Conservation (phyloP, 2,888 invertebrate species). For the Hofmannophila pseudospretella region DNA sequence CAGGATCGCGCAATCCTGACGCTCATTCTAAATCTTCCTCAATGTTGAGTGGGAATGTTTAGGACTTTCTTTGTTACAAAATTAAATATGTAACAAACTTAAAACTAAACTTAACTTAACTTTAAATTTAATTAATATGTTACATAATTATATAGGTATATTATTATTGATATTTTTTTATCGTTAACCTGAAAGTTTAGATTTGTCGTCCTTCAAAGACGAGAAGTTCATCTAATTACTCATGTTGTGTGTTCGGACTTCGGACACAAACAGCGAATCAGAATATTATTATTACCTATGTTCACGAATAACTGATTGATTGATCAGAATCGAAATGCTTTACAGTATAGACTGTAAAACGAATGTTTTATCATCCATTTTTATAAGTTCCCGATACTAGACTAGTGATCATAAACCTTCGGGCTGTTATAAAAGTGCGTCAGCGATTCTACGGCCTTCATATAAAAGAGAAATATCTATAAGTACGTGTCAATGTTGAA, state of each 20-base stretch:
- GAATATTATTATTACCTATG: no score
- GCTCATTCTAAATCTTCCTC: no score
- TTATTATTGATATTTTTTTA: no score
- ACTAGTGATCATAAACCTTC: slow-evolving; percentile 45
- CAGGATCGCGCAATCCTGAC: no score
- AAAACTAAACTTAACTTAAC: no score
- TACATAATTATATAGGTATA: no score
- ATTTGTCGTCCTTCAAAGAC: neutral
- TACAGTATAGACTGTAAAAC: slow-evolving; percentile 33
- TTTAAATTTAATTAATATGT: no score
- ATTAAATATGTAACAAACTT: no score
- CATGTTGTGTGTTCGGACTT: no score
- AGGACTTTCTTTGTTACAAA: no score
- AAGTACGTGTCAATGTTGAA: slow-evolving; percentile 21
- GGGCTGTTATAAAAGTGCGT: slow-evolving; percentile 50
- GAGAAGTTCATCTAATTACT: neutral
- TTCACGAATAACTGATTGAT: no score
- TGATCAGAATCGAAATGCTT: slow-evolving; percentile 15
- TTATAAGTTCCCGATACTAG: slow-evolving; percentile 52
- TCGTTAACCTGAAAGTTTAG: neutral
- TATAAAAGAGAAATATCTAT: slow-evolving; percentile 15
- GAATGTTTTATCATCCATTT: slow-evolving; percentile 42
- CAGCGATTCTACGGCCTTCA: slow-evolving; percentile 42
- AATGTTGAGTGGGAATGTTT: no score
- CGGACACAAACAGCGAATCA: slow-evolving; percentile 13